Conservation (phyloP, 2,113 vertebrate genomes). For the Hylia prasina region DNA sequence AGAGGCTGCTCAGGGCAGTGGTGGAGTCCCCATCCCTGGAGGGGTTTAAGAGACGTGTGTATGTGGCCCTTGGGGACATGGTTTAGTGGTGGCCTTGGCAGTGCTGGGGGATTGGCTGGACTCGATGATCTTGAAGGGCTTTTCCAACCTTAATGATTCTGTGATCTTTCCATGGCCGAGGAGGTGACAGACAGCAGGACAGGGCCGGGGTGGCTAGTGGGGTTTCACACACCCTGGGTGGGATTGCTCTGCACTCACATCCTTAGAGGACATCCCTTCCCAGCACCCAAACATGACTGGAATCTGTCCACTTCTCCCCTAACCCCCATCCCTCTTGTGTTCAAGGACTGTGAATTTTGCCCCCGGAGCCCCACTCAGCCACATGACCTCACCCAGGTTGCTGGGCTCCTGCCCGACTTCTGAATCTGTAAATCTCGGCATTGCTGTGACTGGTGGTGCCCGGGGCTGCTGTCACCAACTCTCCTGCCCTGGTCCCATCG, state of each 20-base stretch:
- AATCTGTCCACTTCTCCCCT: background rate
- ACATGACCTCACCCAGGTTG: accelerated
- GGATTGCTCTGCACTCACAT: background rate
- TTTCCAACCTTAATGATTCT: background rate
- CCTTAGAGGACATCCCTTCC: background rate
- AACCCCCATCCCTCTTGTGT: background rate
- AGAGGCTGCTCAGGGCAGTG: background rate
- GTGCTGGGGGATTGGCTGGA: background rate
- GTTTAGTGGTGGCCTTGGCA: background rate
- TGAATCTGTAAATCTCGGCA: background rate
- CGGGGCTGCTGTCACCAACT: background rate
- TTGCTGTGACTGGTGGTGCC: background rate
- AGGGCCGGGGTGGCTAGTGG: accelerated
- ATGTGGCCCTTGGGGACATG: background rate
- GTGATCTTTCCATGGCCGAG: accelerated
- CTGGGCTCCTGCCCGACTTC: background rate
- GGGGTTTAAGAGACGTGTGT: background rate
- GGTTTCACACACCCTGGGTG: background rate
- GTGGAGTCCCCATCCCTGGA: background rate
- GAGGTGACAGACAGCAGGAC: background rate
- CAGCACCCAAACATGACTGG: background rate
- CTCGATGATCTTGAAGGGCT: background rate
- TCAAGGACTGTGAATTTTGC: background rate
- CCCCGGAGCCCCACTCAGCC: background rate
- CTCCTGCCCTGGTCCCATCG: background rate